Base-by-base conservation (phyloP, 1,140 invertebrate genomes). In the Lordiphosa clarofinis region DNA sequence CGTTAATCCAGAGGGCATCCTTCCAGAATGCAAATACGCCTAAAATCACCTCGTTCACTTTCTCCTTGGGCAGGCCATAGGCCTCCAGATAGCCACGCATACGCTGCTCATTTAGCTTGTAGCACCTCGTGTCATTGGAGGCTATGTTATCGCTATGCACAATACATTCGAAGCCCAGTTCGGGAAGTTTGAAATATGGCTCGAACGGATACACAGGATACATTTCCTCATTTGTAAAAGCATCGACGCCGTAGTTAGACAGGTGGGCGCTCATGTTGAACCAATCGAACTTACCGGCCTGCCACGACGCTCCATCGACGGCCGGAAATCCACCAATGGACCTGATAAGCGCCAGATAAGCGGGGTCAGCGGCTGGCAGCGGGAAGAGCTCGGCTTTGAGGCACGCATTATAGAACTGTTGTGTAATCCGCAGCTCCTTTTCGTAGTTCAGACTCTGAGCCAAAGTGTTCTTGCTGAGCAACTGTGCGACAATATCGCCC, bases 211-310 rank as follows among this genome's bases (percentile, higher is more conserved):
- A 68, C 24, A 69, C 49, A 0, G 70, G 81, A 37, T 61, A 1
- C 7, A 75, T 59, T 0, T 71, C n/a, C 1, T 87, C 81, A 19
- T 63, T 31, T 7, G 87, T 79, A 1, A 87, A 46, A 4, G 73
- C 68, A 0, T 13, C 3, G 4, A 15, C 49, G 4, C 76, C 86
- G 4, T 67, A 88, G 44, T 87, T 88, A 0, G 66, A 86, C 7
- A 88, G 52, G 8, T 86, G 64, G 6, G 76, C 53, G 56, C 76
- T 88, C 87, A 88, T 88, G 55, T 88, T 88, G 24, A 88, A 88
- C 86, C 86, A 88, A 37, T 68, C 79, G 11, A 88, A 88, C 10
- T 56, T 81, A 7, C 58, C 43, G 9, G 73, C 19, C 10, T 68
- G 40, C 86, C 86, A 88, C 1, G 64, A 46, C 1, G 55, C n/a